Percentiles rank a stretch among this genome's conserved stretches.
phyloP scores from a whole-genome alignment of 2,797 vertebrate species.

The Atherinosoma microstoma region DNA sequence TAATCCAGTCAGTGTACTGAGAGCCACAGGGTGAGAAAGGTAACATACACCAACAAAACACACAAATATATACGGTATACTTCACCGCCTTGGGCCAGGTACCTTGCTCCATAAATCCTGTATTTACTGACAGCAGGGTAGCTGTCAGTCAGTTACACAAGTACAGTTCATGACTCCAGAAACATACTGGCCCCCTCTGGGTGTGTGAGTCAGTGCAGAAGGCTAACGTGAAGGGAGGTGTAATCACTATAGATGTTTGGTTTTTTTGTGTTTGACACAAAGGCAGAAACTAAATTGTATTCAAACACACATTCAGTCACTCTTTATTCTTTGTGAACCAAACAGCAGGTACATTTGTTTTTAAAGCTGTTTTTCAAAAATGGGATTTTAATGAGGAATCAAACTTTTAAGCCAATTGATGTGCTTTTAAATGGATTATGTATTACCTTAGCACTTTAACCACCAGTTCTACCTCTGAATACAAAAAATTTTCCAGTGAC shows the following conservation, averaged over 20 bases:
- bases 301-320: background rate
- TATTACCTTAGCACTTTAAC: too few species aligned
- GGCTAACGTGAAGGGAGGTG: background rate
- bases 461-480: too few species aligned
- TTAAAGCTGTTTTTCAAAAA: too few species aligned
- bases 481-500: too few species aligned
- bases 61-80: constrained; percentile 19
- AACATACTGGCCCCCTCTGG: constrained; percentile 56
- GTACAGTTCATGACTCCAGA: constrained; percentile 74
- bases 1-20: constrained; percentile 38
- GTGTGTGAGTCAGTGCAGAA: constrained; percentile 5
- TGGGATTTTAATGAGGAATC: too few species aligned
- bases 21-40: constrained; percentile 49
- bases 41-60: constrained; percentile 17
- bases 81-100: constrained; percentile 50
- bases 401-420: too few species aligned
- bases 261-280: background rate
- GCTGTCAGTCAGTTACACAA: constrained; percentile 74
- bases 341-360: too few species aligned
- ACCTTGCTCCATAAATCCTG: constrained; percentile 68
- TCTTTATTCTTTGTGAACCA: too few species aligned
- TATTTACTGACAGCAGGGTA: constrained; percentile 74
- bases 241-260: constrained; percentile 18
- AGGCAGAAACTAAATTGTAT: background rate
- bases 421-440: too few species aligned